Evolutionary conservation across 2,888 invertebrate species (phyloP), one percentile per base, ranked within the genome.

Genomic region (Melanophora roralis): DNA sequence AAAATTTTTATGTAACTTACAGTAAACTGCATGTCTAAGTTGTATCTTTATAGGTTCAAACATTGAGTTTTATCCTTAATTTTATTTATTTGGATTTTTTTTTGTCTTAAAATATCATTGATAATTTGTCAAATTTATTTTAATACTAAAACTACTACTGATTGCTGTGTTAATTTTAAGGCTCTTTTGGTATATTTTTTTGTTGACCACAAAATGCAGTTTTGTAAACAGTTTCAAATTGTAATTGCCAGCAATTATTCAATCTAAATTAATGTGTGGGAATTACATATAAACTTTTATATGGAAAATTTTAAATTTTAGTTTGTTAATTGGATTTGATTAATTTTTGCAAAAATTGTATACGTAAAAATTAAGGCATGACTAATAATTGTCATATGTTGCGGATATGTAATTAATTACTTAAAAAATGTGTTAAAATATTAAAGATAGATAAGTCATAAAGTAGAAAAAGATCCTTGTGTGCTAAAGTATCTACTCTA

Each of bases 71-170:
- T n/a, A n/a, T n/a, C n/a, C n/a, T n/a, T n/a, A n/a, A n/a, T n/a
- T n/a, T n/a, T n/a, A n/a, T n/a, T n/a, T n/a, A n/a, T n/a, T n/a
- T n/a, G n/a, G n/a, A n/a, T n/a, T n/a, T n/a, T 55, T 55, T 62
- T 69, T 23, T 32, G n/a, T 47, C n/a, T n/a, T n/a, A n/a, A n/a
- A n/a, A n/a, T n/a, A 71, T 67, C 47, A 67, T 51, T 67, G 64
- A 75, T 72, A 74, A 81, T 78, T 81, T 81, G 78, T 81, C 81
- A 81, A 81, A 81, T 76, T 71, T 64, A 72, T 71, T 49, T 68
- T 53, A 78, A 78, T 76, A 71, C 78, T 77, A 69, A 47, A 38
- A 43, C 65, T 32, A 27, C 74, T 75, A 71, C 71, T 60, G 71
- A 75, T 49, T 71, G 45, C 12, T 19, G 45, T 59, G 45, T 5